Conservation (phyloP, 2,888 invertebrate genomes). For the Pheosia gnoma region DNA sequence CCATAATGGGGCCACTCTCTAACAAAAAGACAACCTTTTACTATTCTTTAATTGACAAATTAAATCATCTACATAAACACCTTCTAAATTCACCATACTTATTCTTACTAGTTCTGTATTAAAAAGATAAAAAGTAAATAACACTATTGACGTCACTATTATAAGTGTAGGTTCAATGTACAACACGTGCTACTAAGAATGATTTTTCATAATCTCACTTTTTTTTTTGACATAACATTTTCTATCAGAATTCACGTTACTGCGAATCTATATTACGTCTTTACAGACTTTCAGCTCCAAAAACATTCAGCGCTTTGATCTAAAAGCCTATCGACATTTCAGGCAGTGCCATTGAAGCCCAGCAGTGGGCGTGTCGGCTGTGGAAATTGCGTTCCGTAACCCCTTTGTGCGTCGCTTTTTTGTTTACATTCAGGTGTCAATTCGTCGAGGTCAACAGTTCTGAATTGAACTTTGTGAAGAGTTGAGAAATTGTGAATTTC, state of each 20-base stretch:
- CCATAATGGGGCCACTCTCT: too few species aligned
- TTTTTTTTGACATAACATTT: neutral
- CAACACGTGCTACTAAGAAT: too few species aligned
- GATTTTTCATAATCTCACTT: too few species aligned
- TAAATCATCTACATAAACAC: too few species aligned
- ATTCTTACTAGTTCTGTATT: too few species aligned
- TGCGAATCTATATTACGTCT: conserved; percentile 6
- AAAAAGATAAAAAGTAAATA: too few species aligned
- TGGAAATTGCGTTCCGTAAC: conserved; percentile 53
- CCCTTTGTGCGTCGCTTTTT: conserved; percentile 53
- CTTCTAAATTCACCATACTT: too few species aligned
- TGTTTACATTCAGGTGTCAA: conserved; percentile 48
- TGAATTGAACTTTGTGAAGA: neutral
- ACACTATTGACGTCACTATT: too few species aligned
- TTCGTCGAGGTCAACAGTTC: neutral
- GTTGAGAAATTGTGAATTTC: too few species aligned
- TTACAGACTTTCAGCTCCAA: conserved; percentile 20
- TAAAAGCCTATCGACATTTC: conserved; percentile 41
- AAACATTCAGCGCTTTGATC: conserved; percentile 53
- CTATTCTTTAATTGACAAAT: too few species aligned
- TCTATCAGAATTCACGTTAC: neutral
- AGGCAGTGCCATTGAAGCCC: conserved; percentile 24
- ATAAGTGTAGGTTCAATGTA: too few species aligned
- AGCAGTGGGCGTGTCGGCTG: conserved; percentile 46
- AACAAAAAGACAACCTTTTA: too few species aligned